phyloP scores from a whole-genome alignment of 1,140 invertebrate species.

The Chlorops oryzae region DNA sequence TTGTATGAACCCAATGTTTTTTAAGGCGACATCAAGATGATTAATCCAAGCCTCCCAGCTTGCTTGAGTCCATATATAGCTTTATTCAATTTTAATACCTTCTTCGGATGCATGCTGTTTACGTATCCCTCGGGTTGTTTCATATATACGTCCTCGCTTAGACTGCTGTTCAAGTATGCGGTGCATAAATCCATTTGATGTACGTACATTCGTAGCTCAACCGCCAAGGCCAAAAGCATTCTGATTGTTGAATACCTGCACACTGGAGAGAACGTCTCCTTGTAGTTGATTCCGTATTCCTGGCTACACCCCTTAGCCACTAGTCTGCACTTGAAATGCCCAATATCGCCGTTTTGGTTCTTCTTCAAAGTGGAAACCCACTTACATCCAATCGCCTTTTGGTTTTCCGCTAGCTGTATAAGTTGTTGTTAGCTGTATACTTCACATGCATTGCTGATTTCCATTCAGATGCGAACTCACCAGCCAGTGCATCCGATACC shows the following conservation, averaged over 20 bases:
- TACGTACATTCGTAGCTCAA: constrained; percentile 25
- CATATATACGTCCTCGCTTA: constrained; percentile 48
- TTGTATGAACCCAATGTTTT: constrained; percentile 15
- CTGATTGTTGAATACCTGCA: constrained; percentile 37
- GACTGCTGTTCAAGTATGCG: constrained; percentile 48
- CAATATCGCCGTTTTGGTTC: constrained; percentile 43
- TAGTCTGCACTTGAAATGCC: constrained; percentile 42
- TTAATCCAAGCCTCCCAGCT: constrained; percentile 28
- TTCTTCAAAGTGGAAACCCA: too few relatives aligned
- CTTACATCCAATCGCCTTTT: too few relatives aligned
- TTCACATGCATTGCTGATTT: too few relatives aligned
- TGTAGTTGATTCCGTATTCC: constrained; percentile 35
- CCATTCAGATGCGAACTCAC: too few relatives aligned
- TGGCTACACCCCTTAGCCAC: constrained; percentile 44
- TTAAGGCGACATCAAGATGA: constrained; percentile 9
- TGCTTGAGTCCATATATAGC: constrained; percentile 34
- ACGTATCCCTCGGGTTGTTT: constrained; percentile 40
- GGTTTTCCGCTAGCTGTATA: too few relatives aligned
- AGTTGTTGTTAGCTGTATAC: too few relatives aligned
- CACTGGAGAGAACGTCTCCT: constrained; percentile 43
- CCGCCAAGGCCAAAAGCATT: constrained; percentile 41
- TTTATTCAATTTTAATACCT: constrained; percentile 18
- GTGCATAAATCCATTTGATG: constrained; percentile 45
- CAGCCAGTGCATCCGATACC: too few relatives aligned
- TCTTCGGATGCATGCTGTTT: constrained; percentile 10